A percentile compares a stretch with the other conserved stretches of the same genome.
Conservation (phyloP, 2,797 vertebrate species). For the Myotis vivesi region DNA sequence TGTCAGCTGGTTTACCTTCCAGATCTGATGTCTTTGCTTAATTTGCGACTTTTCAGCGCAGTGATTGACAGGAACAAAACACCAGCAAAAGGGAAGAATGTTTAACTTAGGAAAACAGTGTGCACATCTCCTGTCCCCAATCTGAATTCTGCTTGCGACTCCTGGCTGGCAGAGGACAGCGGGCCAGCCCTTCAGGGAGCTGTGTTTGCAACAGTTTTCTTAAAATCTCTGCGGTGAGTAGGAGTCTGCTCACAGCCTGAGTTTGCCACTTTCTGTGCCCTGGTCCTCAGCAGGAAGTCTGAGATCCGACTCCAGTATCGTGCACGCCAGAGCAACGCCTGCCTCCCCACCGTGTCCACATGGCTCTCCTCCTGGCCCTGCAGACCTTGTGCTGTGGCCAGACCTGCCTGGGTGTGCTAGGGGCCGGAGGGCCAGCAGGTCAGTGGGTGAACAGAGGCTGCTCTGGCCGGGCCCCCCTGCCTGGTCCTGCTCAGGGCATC, state of each 20-base stretch:
- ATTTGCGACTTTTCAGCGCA: slow-evolving; percentile 65
- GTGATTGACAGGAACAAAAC: slow-evolving; percentile 59
- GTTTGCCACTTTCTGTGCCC: slow-evolving; percentile 75
- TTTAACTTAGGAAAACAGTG: slow-evolving; percentile 39
- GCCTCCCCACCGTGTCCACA: slow-evolving; percentile 48
- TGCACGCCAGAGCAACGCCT: slow-evolving; percentile 52
- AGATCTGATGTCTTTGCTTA: slow-evolving; percentile 66
- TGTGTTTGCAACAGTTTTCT: slow-evolving; percentile 61
- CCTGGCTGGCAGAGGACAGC: slow-evolving; percentile 68
- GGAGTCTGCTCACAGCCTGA: slow-evolving; percentile 72
- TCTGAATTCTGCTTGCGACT: slow-evolving; percentile 71
- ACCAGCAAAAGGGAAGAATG: slow-evolving; percentile 52
- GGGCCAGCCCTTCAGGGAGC: slow-evolving; percentile 52
- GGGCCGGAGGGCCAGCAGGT: background rate
- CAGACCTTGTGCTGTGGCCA: background rate
- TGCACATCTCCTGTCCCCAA: slow-evolving; percentile 44
- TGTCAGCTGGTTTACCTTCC: slow-evolving; percentile 65
- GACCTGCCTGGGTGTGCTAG: rapidly evolving
- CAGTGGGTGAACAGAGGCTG: rapidly evolving
- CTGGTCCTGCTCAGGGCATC: rapidly evolving
- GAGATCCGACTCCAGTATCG: background rate
- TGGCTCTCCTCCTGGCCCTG: background rate
- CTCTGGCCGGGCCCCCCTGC: rapidly evolving
- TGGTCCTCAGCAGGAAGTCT: slow-evolving; percentile 72
- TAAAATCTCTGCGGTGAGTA: slow-evolving; percentile 20